phyloP scores from a whole-genome alignment of 2,888 invertebrate species.

The Auanema freiburgensis region DNA sequence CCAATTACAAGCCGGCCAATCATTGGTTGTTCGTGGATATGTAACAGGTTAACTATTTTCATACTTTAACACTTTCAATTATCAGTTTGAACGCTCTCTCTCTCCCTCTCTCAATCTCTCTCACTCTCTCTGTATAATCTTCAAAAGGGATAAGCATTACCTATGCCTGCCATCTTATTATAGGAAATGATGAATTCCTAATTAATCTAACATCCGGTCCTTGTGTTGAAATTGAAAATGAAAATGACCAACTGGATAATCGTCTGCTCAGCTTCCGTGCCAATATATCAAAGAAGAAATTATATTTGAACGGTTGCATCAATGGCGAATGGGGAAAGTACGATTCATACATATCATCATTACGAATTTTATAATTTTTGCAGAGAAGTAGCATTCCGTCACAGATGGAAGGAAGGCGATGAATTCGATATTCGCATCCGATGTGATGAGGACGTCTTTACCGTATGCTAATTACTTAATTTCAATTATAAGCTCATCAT shows the following conservation, averaged over 20 bases:
- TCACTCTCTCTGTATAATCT: neutral
- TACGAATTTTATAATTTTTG: constrained; percentile 4
- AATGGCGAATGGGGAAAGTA: constrained; percentile 61
- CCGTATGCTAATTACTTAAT: constrained; percentile 26
- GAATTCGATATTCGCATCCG: constrained; percentile 63
- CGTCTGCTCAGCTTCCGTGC: constrained; percentile 56
- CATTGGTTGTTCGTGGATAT: constrained; percentile 61
- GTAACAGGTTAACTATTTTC: constrained; percentile 44
- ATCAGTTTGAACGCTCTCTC: neutral
- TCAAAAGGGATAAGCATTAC: constrained; percentile 6
- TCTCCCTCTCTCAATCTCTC: no score
- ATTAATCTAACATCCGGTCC: constrained; percentile 59
- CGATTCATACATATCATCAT: constrained; percentile 9
- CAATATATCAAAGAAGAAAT: constrained; percentile 46
- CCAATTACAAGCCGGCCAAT: constrained; percentile 61
- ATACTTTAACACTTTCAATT: neutral
- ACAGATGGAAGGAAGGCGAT: constrained; percentile 49
- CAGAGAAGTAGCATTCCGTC: constrained; percentile 43
- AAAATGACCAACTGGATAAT: constrained; percentile 50
- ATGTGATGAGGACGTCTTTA: constrained; percentile 58
- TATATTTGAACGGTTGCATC: constrained; percentile 60
- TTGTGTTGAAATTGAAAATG: constrained; percentile 58
- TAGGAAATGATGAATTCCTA: constrained; percentile 55
- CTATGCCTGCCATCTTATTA: constrained; percentile 13
- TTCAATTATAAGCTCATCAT: neutral